Evolutionary conservation across 2,888 invertebrate species (phyloP), one percentile per base, ranked within the genome.

Genomic region (Apocheima hispidaria): DNA sequence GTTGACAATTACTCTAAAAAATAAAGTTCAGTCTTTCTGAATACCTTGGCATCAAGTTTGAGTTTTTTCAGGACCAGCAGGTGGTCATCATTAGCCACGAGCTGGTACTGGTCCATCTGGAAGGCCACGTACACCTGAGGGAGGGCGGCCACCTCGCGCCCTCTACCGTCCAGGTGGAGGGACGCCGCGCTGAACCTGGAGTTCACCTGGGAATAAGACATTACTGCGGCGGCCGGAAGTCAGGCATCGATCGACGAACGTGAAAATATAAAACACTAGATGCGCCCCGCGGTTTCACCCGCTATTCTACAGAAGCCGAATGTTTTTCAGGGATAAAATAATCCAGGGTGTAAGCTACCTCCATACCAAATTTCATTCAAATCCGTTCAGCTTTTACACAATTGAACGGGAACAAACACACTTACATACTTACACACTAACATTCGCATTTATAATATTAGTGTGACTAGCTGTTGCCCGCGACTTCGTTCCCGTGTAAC

Each of bases 31-130:
- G 2, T 14, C 1, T n/a, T 4, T 54, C 6, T 26, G 4, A 2
- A 69, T 79, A 95, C 95, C 93, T 95, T 95, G 7, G 96, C 95
- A 72, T 96, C 95, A 46, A 96, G 85, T 56, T 92, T 92, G 4
- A 92, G 77, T 63, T 91, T 92, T 60, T 82, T 94, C 86, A 80
- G 93, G 83, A 82, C 82, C 9, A 86, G 50, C 40, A 90, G 65
- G 66, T 94, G 94, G 63, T 95, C 94, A 48, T 88, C 90, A 1
- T 93, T 93, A 7, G 95, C 94, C 49, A 93, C 87, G 66, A 96
- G 87, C 75, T 94, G 93, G 60, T 95, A 90, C 75, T 95, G 94
- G 58, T 94, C 94, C 73, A 95, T 86, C 69, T 94, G 94, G 71
- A 95, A 90, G 52, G 95, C 95, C 51, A 95, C 94, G 67, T 94